Percentiles rank a stretch among this genome's conserved stretches.
Evolutionary conservation across 2,888 invertebrate species (phyloP).

Genomic region (Tromatobia lineatoria): DNA sequence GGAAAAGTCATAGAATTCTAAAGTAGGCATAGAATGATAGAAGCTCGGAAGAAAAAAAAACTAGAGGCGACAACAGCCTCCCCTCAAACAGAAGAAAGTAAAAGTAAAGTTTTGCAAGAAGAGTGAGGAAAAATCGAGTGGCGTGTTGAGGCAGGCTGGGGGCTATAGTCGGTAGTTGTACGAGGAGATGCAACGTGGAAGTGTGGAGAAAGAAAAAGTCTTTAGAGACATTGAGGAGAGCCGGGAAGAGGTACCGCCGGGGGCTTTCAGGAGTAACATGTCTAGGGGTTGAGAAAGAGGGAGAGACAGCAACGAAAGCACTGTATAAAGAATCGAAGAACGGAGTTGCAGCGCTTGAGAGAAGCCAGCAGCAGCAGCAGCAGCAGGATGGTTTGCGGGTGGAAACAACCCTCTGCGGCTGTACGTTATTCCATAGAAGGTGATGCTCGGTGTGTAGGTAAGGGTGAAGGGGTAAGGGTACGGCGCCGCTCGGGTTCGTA

Average conservation of each 20-base stretch:
- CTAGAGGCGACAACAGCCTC: background rate
- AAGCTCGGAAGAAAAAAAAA: constrained; percentile 30
- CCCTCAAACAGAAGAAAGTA: constrained; percentile 62
- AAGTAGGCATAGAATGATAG: constrained; percentile 36
- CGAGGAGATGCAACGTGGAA: constrained; percentile 37
- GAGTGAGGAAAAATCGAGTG: constrained; percentile 48
- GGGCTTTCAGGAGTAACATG: constrained; percentile 53
- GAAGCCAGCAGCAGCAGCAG: constrained; percentile 9
- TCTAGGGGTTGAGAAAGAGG: constrained; percentile 37
- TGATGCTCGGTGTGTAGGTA: constrained; percentile 65
- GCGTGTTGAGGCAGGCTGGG: constrained; percentile 42
- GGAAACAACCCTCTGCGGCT: constrained; percentile 27
- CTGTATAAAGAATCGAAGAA: constrained; percentile 40
- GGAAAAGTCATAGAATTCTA: background rate
- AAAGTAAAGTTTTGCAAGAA: constrained; percentile 67
- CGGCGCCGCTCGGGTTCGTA: constrained; percentile 82
- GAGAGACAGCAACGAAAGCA: constrained; percentile 48
- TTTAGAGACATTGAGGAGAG: constrained; percentile 68
- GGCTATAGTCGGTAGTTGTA: constrained; percentile 3
- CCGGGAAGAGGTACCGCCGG: constrained; percentile 62
- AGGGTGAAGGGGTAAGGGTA: constrained; percentile 72
- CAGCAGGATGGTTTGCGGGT: constrained; percentile 19
- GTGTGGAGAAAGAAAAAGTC: constrained; percentile 53
- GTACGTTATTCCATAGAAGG: constrained; percentile 70
- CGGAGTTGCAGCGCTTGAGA: constrained; percentile 35